Evolutionary conservation across 2,797 vertebrate genomes (phyloP).

Genomic region (Lithobates pipiens): DNA sequence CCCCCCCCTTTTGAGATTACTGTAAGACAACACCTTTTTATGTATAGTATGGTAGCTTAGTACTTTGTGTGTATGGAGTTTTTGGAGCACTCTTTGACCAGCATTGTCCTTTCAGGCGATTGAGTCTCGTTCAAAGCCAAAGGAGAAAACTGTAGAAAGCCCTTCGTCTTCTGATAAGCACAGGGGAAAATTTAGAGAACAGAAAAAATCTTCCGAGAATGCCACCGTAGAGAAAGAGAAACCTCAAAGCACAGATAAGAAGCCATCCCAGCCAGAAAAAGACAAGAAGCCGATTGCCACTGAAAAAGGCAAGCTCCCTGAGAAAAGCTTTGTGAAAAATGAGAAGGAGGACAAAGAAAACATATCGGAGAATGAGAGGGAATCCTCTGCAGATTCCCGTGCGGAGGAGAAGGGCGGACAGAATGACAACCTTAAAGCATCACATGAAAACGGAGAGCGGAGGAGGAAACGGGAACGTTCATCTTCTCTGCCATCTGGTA

Average conservation of each 20-base stretch:
- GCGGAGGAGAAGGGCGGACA: constrained; percentile 76
- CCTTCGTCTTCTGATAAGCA: constrained; percentile 78
- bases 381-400: constrained; percentile 77
- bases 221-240: constrained; percentile 80
- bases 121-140: constrained; percentile 78
- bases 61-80: too few relatives aligned
- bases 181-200: constrained; percentile 80
- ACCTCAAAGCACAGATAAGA: constrained; percentile 75
- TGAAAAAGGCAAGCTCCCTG: constrained; percentile 76
- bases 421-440: constrained; percentile 76
- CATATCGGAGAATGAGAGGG: constrained; percentile 83
- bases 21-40: too few relatives aligned
- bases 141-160: constrained; percentile 79
- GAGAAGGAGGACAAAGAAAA: constrained; percentile 85
- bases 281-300: constrained; percentile 75
- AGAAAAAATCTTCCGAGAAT: constrained; percentile 76
- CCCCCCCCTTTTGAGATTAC: too few relatives aligned
- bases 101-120: constrained; percentile 71
- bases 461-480: constrained; percentile 77
- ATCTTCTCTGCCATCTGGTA: constrained; percentile 74
- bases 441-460: constrained; percentile 75
- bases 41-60: too few relatives aligned
- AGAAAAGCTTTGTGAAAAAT: constrained; percentile 78
- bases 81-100: too few relatives aligned
- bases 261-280: constrained; percentile 74